These are phyloP conservation scores for Lepus townsendii DNA, from an alignment of 2,797 vertebrate genomes.

Conservation along the genomic window DNA sequence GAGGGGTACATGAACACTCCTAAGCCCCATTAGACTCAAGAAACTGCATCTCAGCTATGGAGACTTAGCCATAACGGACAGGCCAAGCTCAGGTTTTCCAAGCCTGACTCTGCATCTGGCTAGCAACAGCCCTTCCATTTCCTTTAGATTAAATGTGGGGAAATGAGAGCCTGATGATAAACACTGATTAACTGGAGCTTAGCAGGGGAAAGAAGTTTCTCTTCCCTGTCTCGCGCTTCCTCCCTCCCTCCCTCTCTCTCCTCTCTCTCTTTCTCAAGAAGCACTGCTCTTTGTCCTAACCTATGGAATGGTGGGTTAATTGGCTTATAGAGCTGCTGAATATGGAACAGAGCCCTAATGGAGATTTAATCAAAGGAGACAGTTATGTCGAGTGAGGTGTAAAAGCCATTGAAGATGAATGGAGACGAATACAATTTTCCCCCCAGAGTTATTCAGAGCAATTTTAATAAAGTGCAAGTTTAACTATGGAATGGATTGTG, in stretches of 20 bases:
- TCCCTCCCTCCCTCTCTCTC: neutral
- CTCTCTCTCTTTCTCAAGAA: conserved; percentile 51
- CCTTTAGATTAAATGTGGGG: conserved; percentile 35
- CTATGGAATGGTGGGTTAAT: conserved; percentile 66
- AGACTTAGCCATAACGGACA: neutral
- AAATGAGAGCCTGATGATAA: conserved; percentile 61
- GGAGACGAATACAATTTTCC: conserved; percentile 71
- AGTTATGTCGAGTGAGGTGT: conserved; percentile 77
- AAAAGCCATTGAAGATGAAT: conserved; percentile 80
- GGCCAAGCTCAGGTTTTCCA: neutral
- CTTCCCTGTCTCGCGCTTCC: neutral
- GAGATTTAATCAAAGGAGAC: conserved; percentile 82
- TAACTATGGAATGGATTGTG: conserved; percentile 56
- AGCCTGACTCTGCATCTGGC: neutral
- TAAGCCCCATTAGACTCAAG: neutral
- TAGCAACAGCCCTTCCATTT: neutral
- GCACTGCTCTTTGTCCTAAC: conserved; percentile 83
- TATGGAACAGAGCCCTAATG: conserved; percentile 72
- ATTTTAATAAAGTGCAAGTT: conserved; percentile 70
- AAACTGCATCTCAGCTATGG: neutral
- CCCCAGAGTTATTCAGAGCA: conserved; percentile 73
- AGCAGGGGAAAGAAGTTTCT: neutral
- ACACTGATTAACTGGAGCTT: conserved; percentile 48
- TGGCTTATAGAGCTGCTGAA: conserved; percentile 72
- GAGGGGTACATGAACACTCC: neutral